These are phyloP conservation scores for Noctua janthina DNA, from an alignment of 2,888 invertebrate genomes.

Conservation along the genomic window DNA sequence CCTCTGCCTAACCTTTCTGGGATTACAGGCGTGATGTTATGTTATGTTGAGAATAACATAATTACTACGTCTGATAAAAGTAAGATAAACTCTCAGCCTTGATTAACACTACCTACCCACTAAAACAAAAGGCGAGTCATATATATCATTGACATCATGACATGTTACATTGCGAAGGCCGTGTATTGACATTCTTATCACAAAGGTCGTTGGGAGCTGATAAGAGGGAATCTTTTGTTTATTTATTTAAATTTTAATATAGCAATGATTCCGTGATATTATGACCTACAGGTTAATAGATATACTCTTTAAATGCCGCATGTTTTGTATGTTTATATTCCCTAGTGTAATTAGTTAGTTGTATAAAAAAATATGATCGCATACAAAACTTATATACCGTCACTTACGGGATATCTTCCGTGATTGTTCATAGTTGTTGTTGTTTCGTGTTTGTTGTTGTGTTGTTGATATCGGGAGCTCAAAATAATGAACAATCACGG, in stretches of 20 bases:
- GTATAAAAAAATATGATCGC: no score
- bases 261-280: not conserved
- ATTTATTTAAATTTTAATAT: not conserved
- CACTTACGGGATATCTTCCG: no score
- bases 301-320: not conserved
- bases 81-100: not conserved
- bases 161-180: conserved; percentile 37
- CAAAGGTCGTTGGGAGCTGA: conserved; percentile 26
- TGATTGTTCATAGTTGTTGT: no score
- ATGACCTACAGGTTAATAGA: not conserved
- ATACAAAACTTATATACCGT: no score
- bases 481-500: no score
- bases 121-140: not conserved
- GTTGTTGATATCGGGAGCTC: no score
- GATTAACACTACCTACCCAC: not conserved
- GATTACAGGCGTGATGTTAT: no score
- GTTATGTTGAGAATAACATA: no score
- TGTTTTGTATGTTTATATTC: not conserved
- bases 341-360: not conserved
- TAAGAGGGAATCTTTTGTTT: conserved; percentile 26
- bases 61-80: not conserved
- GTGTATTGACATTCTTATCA: conserved; percentile 40
- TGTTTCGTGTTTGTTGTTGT: no score
- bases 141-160: not conserved
- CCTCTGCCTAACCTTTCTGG: not conserved